These are phyloP conservation scores for Aporophyla lueneburgensis DNA, from an alignment of 2,888 invertebrate species.

Conservation along the genomic window DNA sequence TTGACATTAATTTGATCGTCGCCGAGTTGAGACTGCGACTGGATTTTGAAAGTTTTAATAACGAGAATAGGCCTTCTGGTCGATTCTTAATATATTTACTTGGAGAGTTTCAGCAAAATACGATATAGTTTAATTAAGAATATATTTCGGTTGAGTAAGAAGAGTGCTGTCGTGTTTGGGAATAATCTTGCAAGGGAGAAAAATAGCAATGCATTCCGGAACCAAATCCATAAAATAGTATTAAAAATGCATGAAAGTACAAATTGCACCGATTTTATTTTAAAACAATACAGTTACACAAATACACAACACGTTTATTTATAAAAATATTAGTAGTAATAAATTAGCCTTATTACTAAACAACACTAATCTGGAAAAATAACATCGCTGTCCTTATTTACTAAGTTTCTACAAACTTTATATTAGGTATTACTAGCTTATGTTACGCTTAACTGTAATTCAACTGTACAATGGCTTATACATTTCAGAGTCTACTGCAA, in stretches of 20 bases:
- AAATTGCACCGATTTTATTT: conserved; percentile 74
- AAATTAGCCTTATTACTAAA: conserved; percentile 72
- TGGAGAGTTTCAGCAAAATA: neutral
- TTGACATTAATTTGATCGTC: too few relatives aligned
- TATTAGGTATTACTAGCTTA: conserved; percentile 40
- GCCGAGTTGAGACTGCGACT: too few relatives aligned
- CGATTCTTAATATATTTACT: too few relatives aligned
- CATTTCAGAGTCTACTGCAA: conserved; percentile 40
- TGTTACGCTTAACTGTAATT: conserved; percentile 15
- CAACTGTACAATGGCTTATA: conserved; percentile 57
- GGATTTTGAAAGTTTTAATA: too few relatives aligned
- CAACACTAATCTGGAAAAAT: conserved; percentile 80
- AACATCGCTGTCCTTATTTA: conserved; percentile 67
- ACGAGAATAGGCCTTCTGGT: too few relatives aligned
- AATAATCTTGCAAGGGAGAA: neutral
- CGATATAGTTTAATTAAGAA: neutral
- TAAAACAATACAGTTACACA: conserved; percentile 78
- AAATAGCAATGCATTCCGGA: neutral
- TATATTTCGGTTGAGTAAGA: neutral
- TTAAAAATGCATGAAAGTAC: conserved; percentile 11
- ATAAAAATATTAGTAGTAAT: conserved; percentile 82
- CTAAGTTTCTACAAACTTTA: conserved; percentile 54
- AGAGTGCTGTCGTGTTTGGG: too few relatives aligned
- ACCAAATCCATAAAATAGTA: neutral
- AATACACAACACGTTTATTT: conserved; percentile 86